Evolutionary conservation across 2,113 vertebrate genomes (phyloP).

Genomic region (Sinocyclocheilus rhinocerous): DNA sequence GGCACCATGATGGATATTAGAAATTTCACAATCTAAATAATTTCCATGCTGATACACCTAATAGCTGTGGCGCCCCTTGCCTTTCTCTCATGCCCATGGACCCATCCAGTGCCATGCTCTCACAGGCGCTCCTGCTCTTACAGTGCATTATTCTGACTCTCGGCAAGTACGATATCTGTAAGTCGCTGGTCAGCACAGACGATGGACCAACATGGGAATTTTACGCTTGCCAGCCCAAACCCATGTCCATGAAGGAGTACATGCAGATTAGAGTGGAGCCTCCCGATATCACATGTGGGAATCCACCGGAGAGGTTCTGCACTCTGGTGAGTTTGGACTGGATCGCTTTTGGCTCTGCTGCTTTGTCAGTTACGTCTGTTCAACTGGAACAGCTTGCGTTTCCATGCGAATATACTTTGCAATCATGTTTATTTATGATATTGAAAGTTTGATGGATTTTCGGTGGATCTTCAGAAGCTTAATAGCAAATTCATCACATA

Average conservation of each 20-base stretch:
- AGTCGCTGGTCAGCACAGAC: conserved; percentile 83
- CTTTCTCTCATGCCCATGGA: conserved; percentile 49
- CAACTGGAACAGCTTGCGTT: conserved; percentile 13
- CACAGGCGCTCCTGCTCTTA: conserved; percentile 74
- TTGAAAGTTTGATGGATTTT: neutral
- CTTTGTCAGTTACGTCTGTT: neutral
- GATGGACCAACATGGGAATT: conserved; percentile 87
- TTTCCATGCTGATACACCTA: conserved; percentile 74
- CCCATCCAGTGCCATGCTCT: conserved; percentile 74
- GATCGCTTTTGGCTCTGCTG: conserved; percentile 4
- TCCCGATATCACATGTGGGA: conserved; percentile 89
- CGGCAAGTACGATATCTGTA: conserved; percentile 86
- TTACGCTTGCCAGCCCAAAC: conserved; percentile 88
- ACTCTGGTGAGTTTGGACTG: conserved; percentile 83
- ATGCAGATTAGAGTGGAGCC: conserved; percentile 93
- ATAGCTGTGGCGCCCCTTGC: conserved; percentile 64
- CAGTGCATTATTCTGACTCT: conserved; percentile 73
- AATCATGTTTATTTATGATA: conserved; percentile 20
- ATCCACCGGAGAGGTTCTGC: conserved; percentile 93
- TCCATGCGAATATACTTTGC: neutral
- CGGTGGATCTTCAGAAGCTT: neutral
- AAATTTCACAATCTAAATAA: conserved; percentile 17
- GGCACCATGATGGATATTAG: neutral
- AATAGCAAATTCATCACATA: neutral
- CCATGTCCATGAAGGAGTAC: conserved; percentile 86